A percentile compares a stretch with the other conserved stretches of the same genome.
These are phyloP conservation scores for Egretta garzetta DNA, from an alignment of 2,113 vertebrate genomes.

Conservation along the genomic window DNA sequence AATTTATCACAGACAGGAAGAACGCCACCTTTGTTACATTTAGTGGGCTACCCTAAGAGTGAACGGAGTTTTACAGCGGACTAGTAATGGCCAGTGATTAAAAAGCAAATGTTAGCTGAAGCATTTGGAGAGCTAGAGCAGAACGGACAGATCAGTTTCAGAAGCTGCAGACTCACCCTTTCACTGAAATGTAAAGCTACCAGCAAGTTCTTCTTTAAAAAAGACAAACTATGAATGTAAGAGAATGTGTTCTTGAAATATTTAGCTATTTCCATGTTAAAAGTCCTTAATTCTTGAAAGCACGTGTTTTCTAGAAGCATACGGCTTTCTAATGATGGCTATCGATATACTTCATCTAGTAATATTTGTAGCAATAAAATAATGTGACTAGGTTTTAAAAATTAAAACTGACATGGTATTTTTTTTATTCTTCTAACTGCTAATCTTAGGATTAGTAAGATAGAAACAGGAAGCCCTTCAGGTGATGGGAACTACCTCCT, in stretches of 20 bases:
- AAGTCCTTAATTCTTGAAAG: background rate
- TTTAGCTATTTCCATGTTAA: background rate
- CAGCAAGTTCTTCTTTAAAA: background rate
- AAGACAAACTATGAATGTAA: background rate
- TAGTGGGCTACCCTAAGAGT: constrained; percentile 29
- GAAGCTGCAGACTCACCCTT: background rate
- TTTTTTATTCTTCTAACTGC: background rate
- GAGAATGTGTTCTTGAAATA: background rate
- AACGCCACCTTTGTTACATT: background rate
- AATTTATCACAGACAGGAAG: background rate
- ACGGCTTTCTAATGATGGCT: background rate
- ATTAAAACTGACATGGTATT: background rate
- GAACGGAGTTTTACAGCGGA: background rate
- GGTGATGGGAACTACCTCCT: background rate
- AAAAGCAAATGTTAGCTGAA: background rate
- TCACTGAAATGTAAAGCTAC: background rate
- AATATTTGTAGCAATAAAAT: background rate
- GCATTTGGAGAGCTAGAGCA: background rate
- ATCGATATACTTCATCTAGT: background rate
- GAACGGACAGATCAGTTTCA: background rate
- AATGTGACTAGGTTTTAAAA: background rate
- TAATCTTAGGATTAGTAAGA: background rate
- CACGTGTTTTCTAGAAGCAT: background rate
- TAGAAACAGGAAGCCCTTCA: background rate
- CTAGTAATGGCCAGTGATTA: background rate